phyloP scores from a whole-genome alignment of 2,113 vertebrate genomes.

The Pandion haliaetus region DNA sequence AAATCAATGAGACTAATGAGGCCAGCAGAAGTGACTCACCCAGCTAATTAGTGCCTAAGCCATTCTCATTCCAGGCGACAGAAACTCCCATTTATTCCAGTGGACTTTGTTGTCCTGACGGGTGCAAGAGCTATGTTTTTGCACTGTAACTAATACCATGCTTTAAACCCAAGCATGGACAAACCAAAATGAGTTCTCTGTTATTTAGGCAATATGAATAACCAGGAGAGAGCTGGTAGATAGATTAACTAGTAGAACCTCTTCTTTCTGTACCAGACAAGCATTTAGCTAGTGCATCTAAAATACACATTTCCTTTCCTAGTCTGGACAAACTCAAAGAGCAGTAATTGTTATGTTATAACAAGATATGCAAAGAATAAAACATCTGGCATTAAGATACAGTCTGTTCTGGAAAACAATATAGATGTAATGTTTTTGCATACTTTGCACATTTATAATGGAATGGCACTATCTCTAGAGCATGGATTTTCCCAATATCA shows the following conservation, averaged over 20 bases:
- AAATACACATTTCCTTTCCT: not conserved
- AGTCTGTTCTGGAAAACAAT: not conserved
- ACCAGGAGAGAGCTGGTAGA: not conserved
- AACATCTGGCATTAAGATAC: conserved; percentile 29
- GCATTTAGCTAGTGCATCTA: not conserved
- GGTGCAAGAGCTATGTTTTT: not conserved
- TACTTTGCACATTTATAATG: conserved; percentile 46
- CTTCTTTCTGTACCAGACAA: not conserved
- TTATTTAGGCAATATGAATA: not conserved
- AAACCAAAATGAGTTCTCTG: accelerated
- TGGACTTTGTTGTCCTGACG: accelerated
- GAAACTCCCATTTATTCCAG: not conserved
- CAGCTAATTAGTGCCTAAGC: not conserved
- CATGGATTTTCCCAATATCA: conserved; percentile 23
- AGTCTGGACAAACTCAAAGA: not conserved
- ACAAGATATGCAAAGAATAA: not conserved
- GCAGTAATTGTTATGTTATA: not conserved
- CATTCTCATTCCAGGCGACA: not conserved
- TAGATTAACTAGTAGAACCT: not conserved
- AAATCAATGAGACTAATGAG: accelerated
- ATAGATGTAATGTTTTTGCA: conserved; percentile 6
- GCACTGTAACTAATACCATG: not conserved
- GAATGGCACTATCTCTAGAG: conserved; percentile 54
- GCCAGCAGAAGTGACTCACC: not conserved
- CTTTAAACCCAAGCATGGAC: not conserved